Base-by-base conservation (phyloP, 2,113 vertebrate genomes). In the Raja brachyura region DNA sequence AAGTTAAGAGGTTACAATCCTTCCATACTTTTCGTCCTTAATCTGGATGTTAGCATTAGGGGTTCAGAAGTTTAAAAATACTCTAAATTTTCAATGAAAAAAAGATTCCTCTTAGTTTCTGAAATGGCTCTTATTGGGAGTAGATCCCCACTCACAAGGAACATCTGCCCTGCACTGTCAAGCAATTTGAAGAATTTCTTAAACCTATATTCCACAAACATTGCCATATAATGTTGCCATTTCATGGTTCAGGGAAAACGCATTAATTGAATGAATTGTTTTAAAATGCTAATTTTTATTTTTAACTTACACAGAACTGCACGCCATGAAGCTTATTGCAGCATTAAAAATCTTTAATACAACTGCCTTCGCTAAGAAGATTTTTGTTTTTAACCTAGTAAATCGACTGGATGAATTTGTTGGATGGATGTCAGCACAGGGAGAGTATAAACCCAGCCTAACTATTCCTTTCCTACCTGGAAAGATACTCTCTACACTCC, bases 341-440 rank as follows among this genome's bases (percentile, higher is more conserved):
- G 39, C 9, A 73, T 74, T 90, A 90, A 16, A 39, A 73, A 88
- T 66, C 28, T 61, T 88, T 88, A 88, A 39, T 31, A 22, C 79
- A 63, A 54, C 39, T 54, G 33, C 33, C 20, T 92, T 92, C 20
- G 10, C 25, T 92, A 88, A 14, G 25, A 88, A 66, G 59, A 31
- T 90, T 90, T 90, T 90, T 92, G 1, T 92, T 92, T 25, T 92
- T 48, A 48, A 66, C 39, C 90, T 92, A 92, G 90, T 92, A 92
- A 86, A 73, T 54, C 33, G 11, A 66, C 39, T 5, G 70, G 90
- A 73, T 54, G 66, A 74, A 92, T 73, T 13, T 54, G 33, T 73
- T 92, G 33, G 70, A 92, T 3, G 20, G 68, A 54, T 73, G 68
- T 68, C n/a, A 31, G 90, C 18, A 92, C 33, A 73, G 33, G 39